phyloP scores from a whole-genome alignment of 2,797 vertebrate genomes.

The Bryconaethiops microstoma region DNA sequence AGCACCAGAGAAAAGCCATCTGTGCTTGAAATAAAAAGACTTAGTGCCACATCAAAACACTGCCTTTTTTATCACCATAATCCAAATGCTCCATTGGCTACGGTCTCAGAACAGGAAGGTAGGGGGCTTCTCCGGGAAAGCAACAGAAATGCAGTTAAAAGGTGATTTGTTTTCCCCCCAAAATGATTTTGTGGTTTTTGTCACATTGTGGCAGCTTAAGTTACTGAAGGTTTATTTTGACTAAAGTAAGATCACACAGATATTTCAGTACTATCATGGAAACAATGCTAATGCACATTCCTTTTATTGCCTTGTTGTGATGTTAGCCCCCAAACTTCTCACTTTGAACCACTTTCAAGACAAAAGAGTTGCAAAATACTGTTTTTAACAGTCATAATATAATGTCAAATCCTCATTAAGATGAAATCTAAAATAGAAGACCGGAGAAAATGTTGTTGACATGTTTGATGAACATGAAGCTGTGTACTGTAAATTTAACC shows the following conservation, averaged over 20 bases:
- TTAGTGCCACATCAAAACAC: slow-evolving; percentile 15
- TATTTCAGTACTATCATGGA: not conserved
- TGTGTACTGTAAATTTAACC: not conserved
- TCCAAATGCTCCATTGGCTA: slow-evolving; percentile 6
- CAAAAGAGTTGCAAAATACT: too few species aligned
- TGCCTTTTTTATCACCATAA: slow-evolving; percentile 22
- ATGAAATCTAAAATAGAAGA: not conserved
- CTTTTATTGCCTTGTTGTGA: not conserved
- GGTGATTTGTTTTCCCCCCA: not conserved
- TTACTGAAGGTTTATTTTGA: too few species aligned
- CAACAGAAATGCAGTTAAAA: not conserved
- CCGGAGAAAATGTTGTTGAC: too few species aligned
- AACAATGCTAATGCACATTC: not conserved
- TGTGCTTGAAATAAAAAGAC: slow-evolving; percentile 28
- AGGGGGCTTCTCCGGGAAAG: not conserved
- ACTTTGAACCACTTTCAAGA: too few species aligned
- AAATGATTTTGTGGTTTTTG: too few species aligned
- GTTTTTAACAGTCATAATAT: too few species aligned
- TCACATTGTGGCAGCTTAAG: too few species aligned
- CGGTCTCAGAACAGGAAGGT: not conserved
- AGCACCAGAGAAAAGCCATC: not conserved
- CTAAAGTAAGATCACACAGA: not conserved
- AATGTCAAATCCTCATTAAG: not conserved
- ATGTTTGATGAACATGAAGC: not conserved
- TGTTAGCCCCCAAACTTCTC: too few species aligned